Base-by-base conservation (phyloP, 2,113 vertebrate genomes). In the Callaeas wilsoni region DNA sequence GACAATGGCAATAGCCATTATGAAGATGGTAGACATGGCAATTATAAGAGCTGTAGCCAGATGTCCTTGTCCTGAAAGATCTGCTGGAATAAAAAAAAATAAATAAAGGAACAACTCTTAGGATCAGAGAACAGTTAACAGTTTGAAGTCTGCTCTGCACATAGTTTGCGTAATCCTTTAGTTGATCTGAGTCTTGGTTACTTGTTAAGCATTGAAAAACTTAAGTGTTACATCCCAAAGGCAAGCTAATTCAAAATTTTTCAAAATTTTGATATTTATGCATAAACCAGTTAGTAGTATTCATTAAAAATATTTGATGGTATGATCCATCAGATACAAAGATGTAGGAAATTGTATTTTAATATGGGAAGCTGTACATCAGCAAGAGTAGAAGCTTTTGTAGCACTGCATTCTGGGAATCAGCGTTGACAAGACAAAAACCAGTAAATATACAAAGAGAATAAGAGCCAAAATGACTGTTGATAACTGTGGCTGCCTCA, bases 11-110 rank as follows among this genome's bases (percentile, higher is more conserved):
- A 99, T 98, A 76, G 99, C 99, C 99, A 99, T 99, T 97, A 99
- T 99, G 96, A 99, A 99, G 97, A 99, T 99, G 81, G 99, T 99
- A 69, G 99, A 99, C 99, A 99, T 99, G 83, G 99, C 99, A 13
- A 99, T 99, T 88, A 99, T 99, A 70, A 99, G 98, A 90, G 99
- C 99, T 5, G 99, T 99, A 89, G 99, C 99, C 78, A 99, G 97
- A 96, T 99, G 99, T 73, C 99, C 98, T 97, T 99, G 99, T 79
- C 99, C 98, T 9, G 98, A 98, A 67, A 98, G 95, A 95, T 99
- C 99, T 99, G 97, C 97, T 98, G 96, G 55, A 94, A 94, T 79
- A 26, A 44, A 41, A 30, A 49, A 64, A 59, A 8, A n/a, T 12
- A 32, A 46, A 11, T 59, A 49, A 82, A 87, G 62, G 42, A 84